Conservation (phyloP, 1,140 invertebrate genomes). For the Forficula auricularia region DNA sequence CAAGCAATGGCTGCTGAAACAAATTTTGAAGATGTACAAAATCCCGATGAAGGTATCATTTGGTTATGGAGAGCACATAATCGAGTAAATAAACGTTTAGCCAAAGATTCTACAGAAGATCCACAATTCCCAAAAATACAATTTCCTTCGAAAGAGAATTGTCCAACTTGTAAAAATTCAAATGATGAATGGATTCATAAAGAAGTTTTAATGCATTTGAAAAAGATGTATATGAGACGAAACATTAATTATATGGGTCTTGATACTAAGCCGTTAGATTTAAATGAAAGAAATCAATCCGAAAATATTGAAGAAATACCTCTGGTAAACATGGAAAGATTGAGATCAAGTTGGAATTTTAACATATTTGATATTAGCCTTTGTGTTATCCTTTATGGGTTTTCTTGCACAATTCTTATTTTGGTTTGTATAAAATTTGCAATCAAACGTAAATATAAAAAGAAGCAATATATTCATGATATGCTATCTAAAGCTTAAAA, state of each 20-base stretch:
- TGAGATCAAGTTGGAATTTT: conserved; percentile 32
- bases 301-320: conserved; percentile 6
- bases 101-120: conserved; percentile 77
- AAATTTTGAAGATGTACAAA: conserved; percentile 45
- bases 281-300: conserved; percentile 1
- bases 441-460: conserved; percentile 45
- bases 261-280: conserved; percentile 16
- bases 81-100: conserved; percentile 72
- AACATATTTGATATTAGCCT: conserved; percentile 52
- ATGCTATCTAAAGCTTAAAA: conserved; percentile 39
- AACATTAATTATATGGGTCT: conserved; percentile 31
- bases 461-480: conserved; percentile 45
- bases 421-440: conserved; percentile 60
- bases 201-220: conserved; percentile 56
- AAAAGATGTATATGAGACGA: conserved; percentile 45
- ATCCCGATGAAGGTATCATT: conserved; percentile 55
- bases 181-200: conserved; percentile 43
- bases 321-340: conserved; percentile 20
- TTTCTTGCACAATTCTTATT: conserved; percentile 47
- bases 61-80: conserved; percentile 96
- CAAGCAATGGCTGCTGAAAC: conserved; percentile 51
- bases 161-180: conserved; percentile 45
- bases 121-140: conserved; percentile 75
- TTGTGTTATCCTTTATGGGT: conserved; percentile 52
- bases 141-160: conserved; percentile 58